Base-by-base conservation (phyloP, 2,888 invertebrate genomes). In the Orthosia cruda region DNA sequence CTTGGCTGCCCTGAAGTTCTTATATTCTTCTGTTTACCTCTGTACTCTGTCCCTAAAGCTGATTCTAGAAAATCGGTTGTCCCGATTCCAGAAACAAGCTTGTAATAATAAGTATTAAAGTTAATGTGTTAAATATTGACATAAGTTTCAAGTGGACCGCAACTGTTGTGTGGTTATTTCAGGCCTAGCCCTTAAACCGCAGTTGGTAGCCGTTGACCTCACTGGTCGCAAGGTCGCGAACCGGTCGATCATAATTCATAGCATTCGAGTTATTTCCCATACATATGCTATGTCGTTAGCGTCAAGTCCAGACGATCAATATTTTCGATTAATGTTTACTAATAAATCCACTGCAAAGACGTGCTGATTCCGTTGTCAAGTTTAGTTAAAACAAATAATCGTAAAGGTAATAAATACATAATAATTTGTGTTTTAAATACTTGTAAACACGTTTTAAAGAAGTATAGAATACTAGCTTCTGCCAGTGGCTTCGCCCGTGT, bases 211-310 rank as follows among this genome's bases (percentile, higher is more conserved):
- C 12, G 49, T 23, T 85, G 61, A 64, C 85, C 81, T 85, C 59
- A 26, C 45, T 54, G 26, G 32, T 5, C 52, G n/a, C 85, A 81
- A 81, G 81, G 81, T 68, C 85, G 47, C 50, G 12, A 26, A 55
- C 63, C 76, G 82, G 64, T 81, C 81, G 81, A 84, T 75, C 20
- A 58, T 68, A 71, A 26, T 18, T 75, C 20, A 58, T 68, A 71
- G 32, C n/a, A 15, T 15, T 11, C 20, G 45, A 64, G 45, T 67
- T 59, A 57, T 52, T 55, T 57, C 26, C 63, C 59, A 81, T 68
- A 57, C 45, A 52, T 49, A 20, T 50, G 40, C 40, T 40, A 40
- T 26, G 23, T 2, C 47, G 12, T 32, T 54, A 26, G 67, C 59
- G 32, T 50, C 55, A 32, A 47, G 54, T 20, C 12, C 26, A 55